Conservation (phyloP, 2,113 vertebrate genomes). For the Campylomormyrus tamandua region DNA sequence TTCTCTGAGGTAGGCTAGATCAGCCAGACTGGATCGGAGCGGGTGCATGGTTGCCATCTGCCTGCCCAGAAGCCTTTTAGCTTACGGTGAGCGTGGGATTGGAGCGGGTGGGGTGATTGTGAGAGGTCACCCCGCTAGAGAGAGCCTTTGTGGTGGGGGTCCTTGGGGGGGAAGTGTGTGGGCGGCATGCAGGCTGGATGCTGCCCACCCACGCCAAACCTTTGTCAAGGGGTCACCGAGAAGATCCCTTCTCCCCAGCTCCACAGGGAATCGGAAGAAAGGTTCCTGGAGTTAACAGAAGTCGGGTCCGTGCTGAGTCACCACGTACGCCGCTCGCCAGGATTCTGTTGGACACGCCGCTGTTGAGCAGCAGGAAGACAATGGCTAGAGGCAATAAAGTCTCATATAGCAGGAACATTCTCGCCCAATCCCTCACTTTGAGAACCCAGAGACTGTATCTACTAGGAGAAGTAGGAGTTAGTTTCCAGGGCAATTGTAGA, state of each 20-base stretch:
- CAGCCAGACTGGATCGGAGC: background rate
- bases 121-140: background rate
- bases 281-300: background rate
- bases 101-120: background rate
- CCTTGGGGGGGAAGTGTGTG: background rate
- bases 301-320: background rate
- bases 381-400: background rate
- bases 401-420: background rate
- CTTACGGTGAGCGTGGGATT: background rate
- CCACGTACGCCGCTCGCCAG: background rate
- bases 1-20: background rate
- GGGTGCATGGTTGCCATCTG: constrained; percentile 11
- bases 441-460: background rate
- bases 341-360: background rate
- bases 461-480: background rate
- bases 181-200: background rate
- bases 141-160: background rate
- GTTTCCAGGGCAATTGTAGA: constrained; percentile 32
- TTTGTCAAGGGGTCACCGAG: background rate
- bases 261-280: background rate
- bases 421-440: background rate
- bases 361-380: background rate
- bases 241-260: background rate
- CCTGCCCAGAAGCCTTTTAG: background rate
- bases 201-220: background rate